Percentiles rank a stretch among this genome's conserved stretches.
Conservation (phyloP, 2,797 vertebrate species). For the Enteromius afrohamiltoni region DNA sequence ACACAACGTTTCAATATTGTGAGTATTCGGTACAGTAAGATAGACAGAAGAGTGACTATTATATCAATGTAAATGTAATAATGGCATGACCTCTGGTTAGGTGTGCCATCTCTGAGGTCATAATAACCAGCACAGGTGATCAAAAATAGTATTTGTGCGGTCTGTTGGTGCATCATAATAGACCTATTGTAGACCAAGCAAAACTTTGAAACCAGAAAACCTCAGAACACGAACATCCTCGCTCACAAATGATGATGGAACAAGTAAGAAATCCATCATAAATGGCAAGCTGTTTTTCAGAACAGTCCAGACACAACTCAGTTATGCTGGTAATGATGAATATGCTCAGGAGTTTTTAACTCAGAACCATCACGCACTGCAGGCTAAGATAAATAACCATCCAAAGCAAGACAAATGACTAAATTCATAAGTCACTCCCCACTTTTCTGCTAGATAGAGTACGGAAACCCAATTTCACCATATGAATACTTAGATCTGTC, state of each 20-base stretch:
- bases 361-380: slow-evolving; percentile 55
- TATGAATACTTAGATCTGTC: slow-evolving; percentile 69
- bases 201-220: background rate
- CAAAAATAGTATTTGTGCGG: background rate
- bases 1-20: too few relatives aligned
- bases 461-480: slow-evolving; percentile 70
- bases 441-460: slow-evolving; percentile 63
- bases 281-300: slow-evolving; percentile 48
- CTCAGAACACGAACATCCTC: slow-evolving; percentile 6
- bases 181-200: background rate
- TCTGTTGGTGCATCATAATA: background rate
- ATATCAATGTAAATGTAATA: slow-evolving; percentile 46
- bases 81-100: slow-evolving; percentile 57
- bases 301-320: slow-evolving; percentile 54
- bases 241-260: slow-evolving; percentile 51
- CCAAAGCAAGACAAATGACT: slow-evolving; percentile 66
- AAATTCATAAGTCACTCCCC: slow-evolving; percentile 62
- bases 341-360: slow-evolving; percentile 58
- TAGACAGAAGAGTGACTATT: slow-evolving; percentile 9
- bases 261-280: slow-evolving; percentile 45
- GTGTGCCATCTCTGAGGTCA: background rate
- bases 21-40: too few relatives aligned
- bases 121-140: background rate
- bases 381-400: slow-evolving; percentile 59
- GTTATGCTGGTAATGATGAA: slow-evolving; percentile 59